Evolutionary conservation across 2,797 vertebrate genomes (phyloP).

Genomic region (Argentina silus): DNA sequence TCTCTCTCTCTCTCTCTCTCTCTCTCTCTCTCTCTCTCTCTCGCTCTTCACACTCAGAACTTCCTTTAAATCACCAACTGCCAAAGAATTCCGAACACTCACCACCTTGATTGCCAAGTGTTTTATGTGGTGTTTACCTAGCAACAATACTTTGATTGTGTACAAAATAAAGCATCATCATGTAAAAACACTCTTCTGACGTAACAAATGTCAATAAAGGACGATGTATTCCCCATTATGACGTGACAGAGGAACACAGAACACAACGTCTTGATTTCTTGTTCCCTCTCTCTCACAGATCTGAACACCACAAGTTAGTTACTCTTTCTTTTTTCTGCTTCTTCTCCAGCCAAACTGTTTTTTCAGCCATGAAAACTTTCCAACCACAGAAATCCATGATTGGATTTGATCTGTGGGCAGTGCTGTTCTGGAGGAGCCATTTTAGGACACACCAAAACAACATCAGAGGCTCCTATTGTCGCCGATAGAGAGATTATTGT

Average conservation of each 20-base stretch:
- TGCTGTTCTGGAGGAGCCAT: conserved; percentile 32
- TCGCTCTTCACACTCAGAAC: too few species aligned
- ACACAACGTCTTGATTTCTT: conserved; percentile 15
- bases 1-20: too few species aligned
- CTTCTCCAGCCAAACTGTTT: conserved; percentile 37
- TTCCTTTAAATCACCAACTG: too few species aligned
- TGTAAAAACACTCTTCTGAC: too few species aligned
- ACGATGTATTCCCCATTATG: conserved; percentile 29
- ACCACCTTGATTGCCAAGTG: too few species aligned
- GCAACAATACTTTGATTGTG: too few species aligned
- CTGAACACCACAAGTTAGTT: conserved; percentile 30
- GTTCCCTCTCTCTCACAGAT: conserved; percentile 31
- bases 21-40: too few species aligned
- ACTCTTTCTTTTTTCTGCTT: conserved; percentile 25
- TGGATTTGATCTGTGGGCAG: conserved; percentile 49
- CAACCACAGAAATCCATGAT: conserved; percentile 45
- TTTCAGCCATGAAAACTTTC: conserved; percentile 47
- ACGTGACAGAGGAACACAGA: conserved; percentile 32
- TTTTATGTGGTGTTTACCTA: too few species aligned
- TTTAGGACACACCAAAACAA: conserved; percentile 38
- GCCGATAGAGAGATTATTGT: conserved; percentile 7
- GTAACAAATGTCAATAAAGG: too few species aligned
- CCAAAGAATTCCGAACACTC: too few species aligned
- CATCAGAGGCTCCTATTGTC: conserved; percentile 28
- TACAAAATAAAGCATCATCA: too few species aligned